phyloP scores from a whole-genome alignment of 2,113 vertebrate genomes.

The Aramus guarauna region DNA sequence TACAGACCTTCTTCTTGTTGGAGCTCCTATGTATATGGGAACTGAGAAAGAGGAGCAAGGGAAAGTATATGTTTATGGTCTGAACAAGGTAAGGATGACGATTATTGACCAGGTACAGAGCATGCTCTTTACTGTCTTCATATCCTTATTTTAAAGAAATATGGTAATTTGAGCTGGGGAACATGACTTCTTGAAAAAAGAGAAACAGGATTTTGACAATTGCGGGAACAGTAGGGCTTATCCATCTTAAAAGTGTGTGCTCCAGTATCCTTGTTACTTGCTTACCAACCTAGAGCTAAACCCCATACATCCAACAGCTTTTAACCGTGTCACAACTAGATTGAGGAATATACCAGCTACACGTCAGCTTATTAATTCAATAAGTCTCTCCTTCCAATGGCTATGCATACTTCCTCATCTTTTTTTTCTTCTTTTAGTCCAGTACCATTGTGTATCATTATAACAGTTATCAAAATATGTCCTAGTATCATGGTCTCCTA shows the following conservation, averaged over 20 bases:
- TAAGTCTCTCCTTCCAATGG: neutral
- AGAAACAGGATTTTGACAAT: neutral
- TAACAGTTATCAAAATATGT: neutral
- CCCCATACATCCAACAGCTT: neutral
- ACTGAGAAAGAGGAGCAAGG: constrained; percentile 92
- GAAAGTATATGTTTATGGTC: constrained; percentile 89
- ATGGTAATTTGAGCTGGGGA: neutral
- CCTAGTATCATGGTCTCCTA: neutral
- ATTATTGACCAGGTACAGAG: neutral
- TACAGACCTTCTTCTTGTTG: constrained; percentile 90
- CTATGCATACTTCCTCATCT: neutral
- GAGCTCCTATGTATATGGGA: constrained; percentile 95
- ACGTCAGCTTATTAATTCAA: neutral
- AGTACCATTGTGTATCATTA: neutral
- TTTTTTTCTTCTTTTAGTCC: neutral
- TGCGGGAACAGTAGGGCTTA: neutral
- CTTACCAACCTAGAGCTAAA: neutral
- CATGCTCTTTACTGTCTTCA: neutral
- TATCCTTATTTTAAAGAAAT: neutral
- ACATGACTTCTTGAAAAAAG: neutral
- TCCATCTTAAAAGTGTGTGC: neutral
- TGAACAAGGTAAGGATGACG: constrained; percentile 78
- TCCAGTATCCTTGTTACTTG: neutral
- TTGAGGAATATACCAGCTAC: neutral
- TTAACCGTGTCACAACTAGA: neutral